Evolutionary conservation across 1,140 invertebrate genomes (phyloP).

Genomic region (Sweltsa coloradensis): DNA sequence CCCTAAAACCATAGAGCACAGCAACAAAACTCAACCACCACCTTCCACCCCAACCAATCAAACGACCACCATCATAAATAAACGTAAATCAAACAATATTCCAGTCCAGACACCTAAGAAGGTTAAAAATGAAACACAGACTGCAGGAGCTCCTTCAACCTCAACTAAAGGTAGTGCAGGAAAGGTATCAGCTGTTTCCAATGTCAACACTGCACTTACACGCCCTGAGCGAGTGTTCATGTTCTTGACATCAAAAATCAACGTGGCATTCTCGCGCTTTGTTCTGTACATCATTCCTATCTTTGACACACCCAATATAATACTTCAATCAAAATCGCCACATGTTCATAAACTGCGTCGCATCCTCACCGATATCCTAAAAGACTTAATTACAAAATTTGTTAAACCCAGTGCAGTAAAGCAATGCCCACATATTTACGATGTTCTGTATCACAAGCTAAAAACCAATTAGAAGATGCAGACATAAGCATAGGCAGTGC

Average conservation of each 20-base stretch:
- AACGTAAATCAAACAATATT: background rate
- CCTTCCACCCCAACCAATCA: background rate
- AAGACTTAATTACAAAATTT: conserved; percentile 1
- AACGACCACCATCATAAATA: background rate
- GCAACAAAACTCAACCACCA: background rate
- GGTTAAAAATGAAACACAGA: background rate
- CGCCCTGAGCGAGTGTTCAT: background rate
- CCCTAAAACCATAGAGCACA: background rate
- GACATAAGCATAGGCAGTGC: background rate
- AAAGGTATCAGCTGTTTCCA: too few relatives aligned
- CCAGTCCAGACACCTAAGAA: background rate
- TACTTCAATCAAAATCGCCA: background rate
- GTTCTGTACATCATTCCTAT: conserved; percentile 1
- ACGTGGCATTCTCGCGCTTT: too few relatives aligned
- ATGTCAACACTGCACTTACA: background rate
- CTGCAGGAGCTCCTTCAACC: background rate
- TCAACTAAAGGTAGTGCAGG: too few relatives aligned
- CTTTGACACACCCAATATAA: background rate
- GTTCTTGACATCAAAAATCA: background rate
- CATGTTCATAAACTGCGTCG: background rate
- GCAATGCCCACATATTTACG: background rate
- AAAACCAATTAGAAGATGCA: conserved; percentile 1
- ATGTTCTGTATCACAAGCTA: background rate
- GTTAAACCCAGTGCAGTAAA: background rate
- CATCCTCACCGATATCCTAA: background rate